phyloP scores from a whole-genome alignment of 2,888 invertebrate genomes.

The Limnephilus marmoratus region DNA sequence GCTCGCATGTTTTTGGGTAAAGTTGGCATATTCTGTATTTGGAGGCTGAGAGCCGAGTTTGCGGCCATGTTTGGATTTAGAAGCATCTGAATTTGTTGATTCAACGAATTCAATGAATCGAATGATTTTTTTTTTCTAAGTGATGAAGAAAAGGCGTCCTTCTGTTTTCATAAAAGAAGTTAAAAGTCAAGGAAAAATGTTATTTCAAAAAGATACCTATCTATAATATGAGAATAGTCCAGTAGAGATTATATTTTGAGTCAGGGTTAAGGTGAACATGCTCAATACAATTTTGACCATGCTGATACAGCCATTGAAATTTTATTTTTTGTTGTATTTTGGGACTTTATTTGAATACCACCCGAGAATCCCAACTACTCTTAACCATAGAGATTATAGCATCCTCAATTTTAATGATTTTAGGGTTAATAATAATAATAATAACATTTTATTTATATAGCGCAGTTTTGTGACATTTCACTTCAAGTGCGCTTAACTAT shows the following conservation, averaged over 20 bases:
- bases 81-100: constrained; percentile 56
- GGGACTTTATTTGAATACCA: too few species aligned
- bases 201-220: neutral
- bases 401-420: neutral
- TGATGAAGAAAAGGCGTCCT: constrained; percentile 48
- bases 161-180: constrained; percentile 43
- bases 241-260: neutral
- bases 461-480: too few species aligned
- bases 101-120: constrained; percentile 51
- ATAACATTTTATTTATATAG: too few species aligned
- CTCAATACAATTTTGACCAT: too few species aligned
- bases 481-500: too few species aligned
- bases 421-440: too few species aligned
- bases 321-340: too few species aligned
- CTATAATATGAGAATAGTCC: neutral
- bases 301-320: too few species aligned
- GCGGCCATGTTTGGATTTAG: constrained; percentile 40
- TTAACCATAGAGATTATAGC: too few species aligned
- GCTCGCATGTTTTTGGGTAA: constrained; percentile 36
- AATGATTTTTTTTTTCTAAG: constrained; percentile 57
- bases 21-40: constrained; percentile 41
- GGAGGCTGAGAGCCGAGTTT: constrained; percentile 47
- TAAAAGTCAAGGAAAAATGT: constrained; percentile 36
- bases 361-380: too few species aligned
- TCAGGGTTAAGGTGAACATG: too few species aligned